Conservation (phyloP, 2,888 invertebrate species). For the Torymus auratus region DNA sequence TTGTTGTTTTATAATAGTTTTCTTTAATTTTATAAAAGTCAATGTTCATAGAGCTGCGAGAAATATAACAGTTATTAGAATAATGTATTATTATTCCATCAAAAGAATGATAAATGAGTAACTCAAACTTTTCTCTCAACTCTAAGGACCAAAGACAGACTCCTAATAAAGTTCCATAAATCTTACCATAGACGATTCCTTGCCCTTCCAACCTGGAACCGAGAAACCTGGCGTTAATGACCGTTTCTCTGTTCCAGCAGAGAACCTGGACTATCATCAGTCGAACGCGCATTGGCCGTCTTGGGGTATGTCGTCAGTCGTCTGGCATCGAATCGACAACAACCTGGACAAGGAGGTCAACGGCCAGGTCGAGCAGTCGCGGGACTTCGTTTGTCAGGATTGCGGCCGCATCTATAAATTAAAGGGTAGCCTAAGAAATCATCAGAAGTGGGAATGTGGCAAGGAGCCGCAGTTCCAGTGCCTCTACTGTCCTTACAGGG, state of each 20-base stretch:
- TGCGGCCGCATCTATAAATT: constrained; percentile 36
- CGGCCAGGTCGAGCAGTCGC: constrained; percentile 62
- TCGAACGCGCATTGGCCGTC: constrained; percentile 78
- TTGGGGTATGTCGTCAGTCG: constrained; percentile 73
- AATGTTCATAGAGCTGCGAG: too few species aligned
- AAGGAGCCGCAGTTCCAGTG: constrained; percentile 43
- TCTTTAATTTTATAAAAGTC: too few species aligned
- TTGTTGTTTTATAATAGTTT: too few species aligned
- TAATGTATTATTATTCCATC: too few species aligned
- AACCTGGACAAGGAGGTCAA: constrained; percentile 29
- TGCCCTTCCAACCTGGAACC: not conserved
- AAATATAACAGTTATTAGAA: too few species aligned
- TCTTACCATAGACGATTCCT: too few species aligned
- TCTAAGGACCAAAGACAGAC: too few species aligned
- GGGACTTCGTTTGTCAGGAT: constrained; percentile 56
- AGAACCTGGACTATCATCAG: constrained; percentile 82
- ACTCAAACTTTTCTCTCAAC: too few species aligned
- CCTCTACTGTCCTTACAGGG: constrained; percentile 30
- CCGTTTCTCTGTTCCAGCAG: constrained; percentile 76
- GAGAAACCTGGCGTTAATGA: not conserved
- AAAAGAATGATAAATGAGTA: too few species aligned
- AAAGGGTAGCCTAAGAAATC: constrained; percentile 41
- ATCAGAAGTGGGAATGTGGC: constrained; percentile 44
- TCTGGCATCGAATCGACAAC: constrained; percentile 66
- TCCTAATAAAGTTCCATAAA: too few species aligned